These are phyloP conservation scores for Gymnodraco acuticeps DNA, from an alignment of 2,797 vertebrate species.

Conservation along the genomic window DNA sequence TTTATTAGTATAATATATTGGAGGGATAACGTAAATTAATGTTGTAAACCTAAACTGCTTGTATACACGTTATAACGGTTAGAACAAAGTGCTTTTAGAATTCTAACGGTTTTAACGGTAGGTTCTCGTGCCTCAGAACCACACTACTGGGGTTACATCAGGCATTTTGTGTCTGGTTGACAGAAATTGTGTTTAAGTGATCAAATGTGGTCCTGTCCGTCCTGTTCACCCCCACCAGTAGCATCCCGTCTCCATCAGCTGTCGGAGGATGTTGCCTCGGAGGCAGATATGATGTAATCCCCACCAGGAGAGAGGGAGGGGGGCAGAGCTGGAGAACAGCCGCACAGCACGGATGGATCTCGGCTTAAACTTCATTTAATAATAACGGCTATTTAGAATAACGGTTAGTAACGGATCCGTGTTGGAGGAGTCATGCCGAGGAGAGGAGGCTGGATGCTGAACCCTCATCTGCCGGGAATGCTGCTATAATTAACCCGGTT, in stretches of 20 bases:
- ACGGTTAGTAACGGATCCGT: not conserved
- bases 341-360: constrained; percentile 61
- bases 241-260: constrained; percentile 62
- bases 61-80: too few relatives aligned
- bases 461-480: constrained; percentile 47
- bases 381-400: not conserved
- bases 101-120: not conserved
- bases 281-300: constrained; percentile 86
- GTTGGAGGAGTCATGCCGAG: constrained; percentile 40
- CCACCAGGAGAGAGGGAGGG: constrained; percentile 52
- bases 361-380: not conserved
- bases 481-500: constrained; percentile 44
- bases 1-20: not conserved
- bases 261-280: constrained; percentile 75
- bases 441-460: constrained; percentile 51
- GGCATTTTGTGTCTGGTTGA: not conserved
- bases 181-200: constrained; percentile 21
- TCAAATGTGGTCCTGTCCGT: constrained; percentile 39
- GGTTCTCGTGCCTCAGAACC: not conserved
- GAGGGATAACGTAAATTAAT: not conserved
- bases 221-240: constrained; percentile 55
- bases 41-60: not conserved
- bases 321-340: constrained; percentile 14
- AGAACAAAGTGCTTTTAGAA: not conserved
- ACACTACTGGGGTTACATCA: not conserved